phyloP scores from a whole-genome alignment of 1,140 invertebrate species.

The Drosophila fuyamai region DNA sequence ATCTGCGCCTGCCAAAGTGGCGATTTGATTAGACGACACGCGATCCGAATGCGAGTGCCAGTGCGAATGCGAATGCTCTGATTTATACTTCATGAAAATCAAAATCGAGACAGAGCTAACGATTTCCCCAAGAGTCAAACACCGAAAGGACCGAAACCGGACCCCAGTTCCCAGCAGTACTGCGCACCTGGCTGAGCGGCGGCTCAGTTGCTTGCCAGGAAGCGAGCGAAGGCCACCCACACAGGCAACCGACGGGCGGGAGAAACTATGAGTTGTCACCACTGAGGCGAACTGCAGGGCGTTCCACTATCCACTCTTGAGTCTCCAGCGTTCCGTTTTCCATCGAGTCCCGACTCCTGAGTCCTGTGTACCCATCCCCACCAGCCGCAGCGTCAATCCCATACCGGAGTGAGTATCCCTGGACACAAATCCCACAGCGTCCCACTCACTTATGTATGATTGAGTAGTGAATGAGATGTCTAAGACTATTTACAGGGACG shows the following conservation, averaged over 20 bases:
- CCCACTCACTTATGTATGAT: neutral
- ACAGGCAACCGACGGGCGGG: neutral
- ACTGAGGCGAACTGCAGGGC: constrained; percentile 12
- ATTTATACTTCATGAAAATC: constrained; percentile 59
- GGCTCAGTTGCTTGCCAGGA: constrained; percentile 44
- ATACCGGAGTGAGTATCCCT: constrained; percentile 30
- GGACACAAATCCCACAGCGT: constrained; percentile 8
- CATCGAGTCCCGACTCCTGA: neutral
- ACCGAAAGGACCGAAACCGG: constrained; percentile 32
- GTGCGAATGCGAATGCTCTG: constrained; percentile 33
- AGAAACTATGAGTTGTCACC: constrained; percentile 17
- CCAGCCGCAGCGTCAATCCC: constrained; percentile 9
- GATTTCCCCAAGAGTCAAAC: constrained; percentile 19
- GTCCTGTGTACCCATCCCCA: neutral
- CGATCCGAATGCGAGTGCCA: constrained; percentile 14
- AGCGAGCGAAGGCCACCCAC: constrained; percentile 21
- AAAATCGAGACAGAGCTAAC: constrained; percentile 22
- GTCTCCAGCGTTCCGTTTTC: neutral
- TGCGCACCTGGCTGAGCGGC: constrained; percentile 21
- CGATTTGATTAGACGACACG: constrained; percentile 34
- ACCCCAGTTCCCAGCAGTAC: constrained; percentile 5
- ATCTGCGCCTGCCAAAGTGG: constrained; percentile 35
- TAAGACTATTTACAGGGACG: neutral
- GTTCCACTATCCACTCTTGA: constrained; percentile 3
- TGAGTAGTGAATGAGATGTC: neutral